Percentiles rank a stretch among this genome's conserved stretches.
These are phyloP conservation scores for Ispidina picta DNA, from an alignment of 2,797 vertebrate genomes.

Conservation along the genomic window DNA sequence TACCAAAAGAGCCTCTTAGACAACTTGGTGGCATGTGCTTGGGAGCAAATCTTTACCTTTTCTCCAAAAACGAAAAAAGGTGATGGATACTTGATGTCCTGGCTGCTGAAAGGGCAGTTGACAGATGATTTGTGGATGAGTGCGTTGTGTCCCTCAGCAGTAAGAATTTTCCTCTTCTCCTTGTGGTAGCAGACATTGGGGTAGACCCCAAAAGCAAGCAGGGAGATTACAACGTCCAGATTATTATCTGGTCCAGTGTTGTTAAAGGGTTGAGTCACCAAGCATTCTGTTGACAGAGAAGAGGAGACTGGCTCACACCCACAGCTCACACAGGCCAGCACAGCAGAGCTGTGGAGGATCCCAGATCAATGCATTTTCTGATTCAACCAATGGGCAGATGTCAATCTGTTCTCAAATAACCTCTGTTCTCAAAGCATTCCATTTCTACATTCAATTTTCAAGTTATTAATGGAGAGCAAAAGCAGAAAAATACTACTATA, in stretches of 20 bases:
- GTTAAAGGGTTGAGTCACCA: slow-evolving; percentile 91
- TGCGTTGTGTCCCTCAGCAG: slow-evolving; percentile 94
- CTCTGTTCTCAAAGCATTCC: not conserved
- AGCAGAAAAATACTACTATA: not conserved
- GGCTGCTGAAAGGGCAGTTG: slow-evolving; percentile 95
- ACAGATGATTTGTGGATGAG: slow-evolving; percentile 98
- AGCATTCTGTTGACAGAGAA: slow-evolving; percentile 82
- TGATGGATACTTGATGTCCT: slow-evolving; percentile 90
- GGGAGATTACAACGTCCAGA: slow-evolving; percentile 93
- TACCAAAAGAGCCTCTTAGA: not conserved
- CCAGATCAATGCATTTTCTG: not conserved
- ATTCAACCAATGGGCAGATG: not conserved
- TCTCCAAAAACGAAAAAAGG: slow-evolving; percentile 96
- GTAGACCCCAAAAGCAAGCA: slow-evolving; percentile 92
- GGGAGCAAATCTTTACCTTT: slow-evolving; percentile 82
- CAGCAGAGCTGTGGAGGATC: not conserved
- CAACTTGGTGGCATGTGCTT: not conserved
- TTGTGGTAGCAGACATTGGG: slow-evolving; percentile 98
- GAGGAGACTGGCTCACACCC: slow-evolving; percentile 10
- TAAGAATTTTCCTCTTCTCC: slow-evolving; percentile 95
- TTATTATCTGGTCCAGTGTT: slow-evolving; percentile 91
- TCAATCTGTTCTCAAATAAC: not conserved
- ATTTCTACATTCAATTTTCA: not conserved
- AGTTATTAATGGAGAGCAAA: not conserved
- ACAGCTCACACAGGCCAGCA: not conserved